These are phyloP conservation scores for Thermophis baileyi DNA, from an alignment of 2,113 vertebrate species.

Conservation along the genomic window DNA sequence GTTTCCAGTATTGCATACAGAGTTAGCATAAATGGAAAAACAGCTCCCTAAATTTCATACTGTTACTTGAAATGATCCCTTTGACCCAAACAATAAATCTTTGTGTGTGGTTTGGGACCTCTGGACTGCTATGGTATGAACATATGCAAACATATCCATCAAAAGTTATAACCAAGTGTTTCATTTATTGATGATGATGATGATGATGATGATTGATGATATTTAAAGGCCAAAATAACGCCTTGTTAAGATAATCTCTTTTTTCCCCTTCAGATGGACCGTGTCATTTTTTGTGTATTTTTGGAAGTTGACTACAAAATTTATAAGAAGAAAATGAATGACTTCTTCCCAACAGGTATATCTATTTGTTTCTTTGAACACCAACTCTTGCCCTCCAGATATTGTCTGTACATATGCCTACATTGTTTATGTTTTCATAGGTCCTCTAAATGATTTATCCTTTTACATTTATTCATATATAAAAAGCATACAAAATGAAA, in stretches of 20 bases:
- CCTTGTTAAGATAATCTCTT: conserved; percentile 31
- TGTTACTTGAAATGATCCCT: background rate
- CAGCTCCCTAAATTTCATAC: background rate
- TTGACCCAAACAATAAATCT: background rate
- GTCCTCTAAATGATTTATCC: background rate
- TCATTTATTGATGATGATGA: background rate
- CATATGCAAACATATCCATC: background rate
- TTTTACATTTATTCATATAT: background rate
- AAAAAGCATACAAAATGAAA: background rate
- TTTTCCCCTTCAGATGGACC: conserved; percentile 82
- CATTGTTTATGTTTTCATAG: background rate
- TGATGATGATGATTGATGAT: no score
- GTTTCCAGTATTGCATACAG: background rate
- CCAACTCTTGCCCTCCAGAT: background rate
- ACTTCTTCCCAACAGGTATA: conserved; percentile 85
- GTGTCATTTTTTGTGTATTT: conserved; percentile 97
- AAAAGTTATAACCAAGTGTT: conserved; percentile 30
- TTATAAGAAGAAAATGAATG: conserved; percentile 94
- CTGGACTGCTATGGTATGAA: background rate
- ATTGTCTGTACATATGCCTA: background rate
- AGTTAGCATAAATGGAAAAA: background rate
- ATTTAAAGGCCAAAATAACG: background rate
- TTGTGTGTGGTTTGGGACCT: background rate
- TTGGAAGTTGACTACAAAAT: conserved; percentile 94
- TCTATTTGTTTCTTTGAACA: background rate